Conservation (phyloP, 2,113 vertebrate species). For the Podarcis muralis region DNA sequence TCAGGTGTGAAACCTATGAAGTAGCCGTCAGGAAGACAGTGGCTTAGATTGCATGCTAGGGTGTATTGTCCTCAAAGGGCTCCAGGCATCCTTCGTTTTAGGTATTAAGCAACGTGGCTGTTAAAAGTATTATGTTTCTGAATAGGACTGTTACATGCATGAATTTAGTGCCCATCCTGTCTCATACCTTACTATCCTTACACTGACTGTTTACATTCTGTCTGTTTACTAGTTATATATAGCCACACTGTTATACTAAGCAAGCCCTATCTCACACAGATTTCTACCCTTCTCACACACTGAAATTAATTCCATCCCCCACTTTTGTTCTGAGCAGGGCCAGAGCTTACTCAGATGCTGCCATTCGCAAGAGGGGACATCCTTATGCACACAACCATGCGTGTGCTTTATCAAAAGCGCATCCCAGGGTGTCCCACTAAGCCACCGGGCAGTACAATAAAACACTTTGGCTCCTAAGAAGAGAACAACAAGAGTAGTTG, state of each 20-base stretch:
- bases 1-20: neutral
- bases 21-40: too few relatives aligned
- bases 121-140: neutral
- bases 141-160: neutral
- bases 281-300: neutral
- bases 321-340: neutral
- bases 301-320: neutral
- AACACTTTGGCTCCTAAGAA: neutral
- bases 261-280: neutral
- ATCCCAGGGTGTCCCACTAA: too few relatives aligned
- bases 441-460: neutral
- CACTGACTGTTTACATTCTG: constrained; percentile 66
- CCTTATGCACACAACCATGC: neutral
- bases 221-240: constrained; percentile 64
- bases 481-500: neutral
- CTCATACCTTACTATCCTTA: neutral
- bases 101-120: neutral
- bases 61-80: neutral
- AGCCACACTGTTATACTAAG: constrained; percentile 41
- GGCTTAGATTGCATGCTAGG: neutral
- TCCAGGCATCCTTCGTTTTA: neutral
- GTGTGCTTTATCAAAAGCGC: neutral
- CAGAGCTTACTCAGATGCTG: neutral
- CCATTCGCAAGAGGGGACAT: neutral
- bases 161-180: constrained; percentile 9